A percentile compares a stretch with the other conserved stretches of the same genome.
Evolutionary conservation across 1,140 invertebrate species (phyloP).

Genomic region (Cepaea nemoralis): DNA sequence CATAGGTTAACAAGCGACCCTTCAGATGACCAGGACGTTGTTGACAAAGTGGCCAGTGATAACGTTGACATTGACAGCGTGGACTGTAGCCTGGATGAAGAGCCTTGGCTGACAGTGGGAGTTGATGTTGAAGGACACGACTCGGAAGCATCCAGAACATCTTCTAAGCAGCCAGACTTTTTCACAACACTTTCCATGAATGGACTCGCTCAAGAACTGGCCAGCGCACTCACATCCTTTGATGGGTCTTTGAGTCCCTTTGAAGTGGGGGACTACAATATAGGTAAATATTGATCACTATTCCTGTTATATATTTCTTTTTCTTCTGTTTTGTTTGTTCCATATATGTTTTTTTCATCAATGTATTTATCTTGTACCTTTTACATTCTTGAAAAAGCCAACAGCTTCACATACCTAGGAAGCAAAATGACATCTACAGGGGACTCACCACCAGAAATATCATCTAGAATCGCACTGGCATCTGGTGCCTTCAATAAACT

Average conservation of each 20-base stretch:
- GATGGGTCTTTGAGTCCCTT: constrained; percentile 23
- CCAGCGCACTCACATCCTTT: constrained; percentile 53
- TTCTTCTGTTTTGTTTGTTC: too few relatives aligned
- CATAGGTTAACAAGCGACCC: background rate
- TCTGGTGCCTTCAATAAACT: too few relatives aligned
- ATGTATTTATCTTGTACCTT: too few relatives aligned
- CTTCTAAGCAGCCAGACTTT: constrained; percentile 59
- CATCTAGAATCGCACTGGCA: too few relatives aligned
- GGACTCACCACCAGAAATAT: too few relatives aligned
- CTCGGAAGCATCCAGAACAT: background rate
- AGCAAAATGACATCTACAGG: too few relatives aligned
- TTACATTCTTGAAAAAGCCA: too few relatives aligned
- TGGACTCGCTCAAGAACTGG: constrained; percentile 66
- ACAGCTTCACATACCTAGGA: too few relatives aligned
- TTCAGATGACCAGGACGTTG: background rate
- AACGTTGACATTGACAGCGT: background rate
- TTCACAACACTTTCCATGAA: constrained; percentile 64
- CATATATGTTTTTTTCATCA: too few relatives aligned
- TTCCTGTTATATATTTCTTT: too few relatives aligned
- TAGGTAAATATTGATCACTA: background rate
- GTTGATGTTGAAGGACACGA: background rate
- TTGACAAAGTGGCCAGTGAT: background rate
- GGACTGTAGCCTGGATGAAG: constrained; percentile 34
- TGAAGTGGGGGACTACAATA: background rate
- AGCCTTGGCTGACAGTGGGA: constrained; percentile 52